These are phyloP conservation scores for Channa striata DNA, from an alignment of 2,797 vertebrate genomes.

Conservation along the genomic window DNA sequence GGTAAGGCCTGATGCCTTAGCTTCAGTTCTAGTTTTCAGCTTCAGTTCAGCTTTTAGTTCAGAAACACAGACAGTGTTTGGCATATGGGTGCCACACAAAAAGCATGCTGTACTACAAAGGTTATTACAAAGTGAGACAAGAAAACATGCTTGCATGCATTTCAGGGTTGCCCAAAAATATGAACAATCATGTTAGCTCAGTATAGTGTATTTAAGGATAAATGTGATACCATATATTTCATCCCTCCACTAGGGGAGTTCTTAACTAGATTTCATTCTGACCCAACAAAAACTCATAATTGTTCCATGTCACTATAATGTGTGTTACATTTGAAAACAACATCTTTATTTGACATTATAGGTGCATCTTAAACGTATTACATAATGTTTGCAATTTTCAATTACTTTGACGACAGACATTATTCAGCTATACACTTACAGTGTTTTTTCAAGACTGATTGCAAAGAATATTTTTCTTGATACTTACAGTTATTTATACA, in stretches of 20 bases:
- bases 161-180: neutral
- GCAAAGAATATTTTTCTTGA: too few species aligned
- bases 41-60: too few species aligned
- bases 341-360: too few species aligned
- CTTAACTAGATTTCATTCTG: neutral
- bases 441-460: slow-evolving; percentile 29
- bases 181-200: neutral
- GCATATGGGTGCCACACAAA: neutral
- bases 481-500: slow-evolving; percentile 8
- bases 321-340: too few species aligned
- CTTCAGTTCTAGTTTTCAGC: too few species aligned
- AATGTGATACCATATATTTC: neutral
- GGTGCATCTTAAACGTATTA: neutral
- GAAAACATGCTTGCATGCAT: neutral
- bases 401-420: slow-evolving; percentile 1
- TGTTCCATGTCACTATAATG: too few species aligned
- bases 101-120: neutral
- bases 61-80: neutral
- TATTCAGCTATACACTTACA: neutral
- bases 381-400: too few species aligned
- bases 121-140: neutral
- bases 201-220: neutral
- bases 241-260: neutral
- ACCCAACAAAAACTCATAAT: neutral
- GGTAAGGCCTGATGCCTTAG: too few species aligned